Base-by-base conservation (phyloP, 2,888 invertebrate genomes). In the Caenorhabditis virilis region DNA sequence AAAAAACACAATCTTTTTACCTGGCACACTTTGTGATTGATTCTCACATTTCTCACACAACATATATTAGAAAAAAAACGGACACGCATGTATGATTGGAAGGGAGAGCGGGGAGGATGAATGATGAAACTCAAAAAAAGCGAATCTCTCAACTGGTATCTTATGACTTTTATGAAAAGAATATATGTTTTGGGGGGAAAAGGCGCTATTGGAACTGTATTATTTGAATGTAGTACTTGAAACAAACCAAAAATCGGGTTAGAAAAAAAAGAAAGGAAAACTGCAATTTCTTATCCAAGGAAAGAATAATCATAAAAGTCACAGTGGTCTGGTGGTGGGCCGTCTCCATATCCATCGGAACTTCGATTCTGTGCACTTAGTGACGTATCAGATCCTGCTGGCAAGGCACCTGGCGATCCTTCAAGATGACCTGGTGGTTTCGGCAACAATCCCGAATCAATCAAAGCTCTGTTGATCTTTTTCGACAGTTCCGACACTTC, bases 261-360 rank as follows among this genome's bases (percentile, higher is more conserved):
- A 15, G 15, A 42, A 20, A 23, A 42, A 9, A 20, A 39, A 39
- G 16, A 13, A 39, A 13, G 15, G 23, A 15, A 23, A 7, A 23
- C 36, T n/a, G n/a, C 16, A 38, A 38, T 38, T 7, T 9, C 13
- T 55, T 48, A 64, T 20, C 65, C 59, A 38, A 65, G 59, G 50
- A 60, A 65, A 38, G 65, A 65, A 48, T 65, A 65, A 36, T 65
- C 65, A 33, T 65, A 65, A 26, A 41, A 65, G 33, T 52, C 52
- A n/a, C 52, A 52, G 26, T 65, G 60, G 42, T 60, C 65, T 1
- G 65, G 60, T 20, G 43, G 57, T 22, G 50, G 58, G 6, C 36
- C 54, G n/a, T 42, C 22, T 26, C 41, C 53, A 16, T 39, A 39
- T 11, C 23, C n/a, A 25, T 50, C 48, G 25, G 25, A 39, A 2